Percentiles rank a stretch among this genome's conserved stretches.
These are phyloP conservation scores for Ditylenchus dipsaci DNA, from an alignment of 1,140 invertebrate genomes.

Conservation along the genomic window DNA sequence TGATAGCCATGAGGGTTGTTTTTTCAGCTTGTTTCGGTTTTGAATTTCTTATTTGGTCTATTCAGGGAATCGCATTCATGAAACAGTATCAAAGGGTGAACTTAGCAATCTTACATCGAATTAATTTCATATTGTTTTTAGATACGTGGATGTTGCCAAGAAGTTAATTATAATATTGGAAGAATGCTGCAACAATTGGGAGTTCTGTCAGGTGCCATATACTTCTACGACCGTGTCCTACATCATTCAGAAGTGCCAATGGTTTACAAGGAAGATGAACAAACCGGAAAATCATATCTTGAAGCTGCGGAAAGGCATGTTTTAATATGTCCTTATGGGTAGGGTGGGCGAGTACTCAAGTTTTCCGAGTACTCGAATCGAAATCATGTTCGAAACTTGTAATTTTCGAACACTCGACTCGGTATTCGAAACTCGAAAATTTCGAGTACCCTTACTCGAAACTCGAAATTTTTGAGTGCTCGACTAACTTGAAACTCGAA, in stretches of 20 bases:
- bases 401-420: too few species aligned
- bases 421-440: too few species aligned
- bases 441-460: too few species aligned
- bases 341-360: too few species aligned
- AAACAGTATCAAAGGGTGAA: conserved; percentile 33
- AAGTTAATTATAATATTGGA: conserved; percentile 53
- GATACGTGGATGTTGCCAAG: conserved; percentile 38
- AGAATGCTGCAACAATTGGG: conserved; percentile 55
- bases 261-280: conserved; percentile 25
- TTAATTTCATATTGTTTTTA: too few species aligned
- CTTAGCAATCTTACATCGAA: too few species aligned
- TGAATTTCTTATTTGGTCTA: background rate
- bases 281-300: conserved; percentile 25
- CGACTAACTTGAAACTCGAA: too few species aligned
- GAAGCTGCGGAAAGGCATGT: conserved; percentile 28
- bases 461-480: too few species aligned
- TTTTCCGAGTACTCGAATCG: too few species aligned
- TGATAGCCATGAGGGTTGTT: conserved; percentile 48
- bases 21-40: background rate
- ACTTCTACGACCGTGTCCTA: conserved; percentile 52
- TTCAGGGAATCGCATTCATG: conserved; percentile 52
- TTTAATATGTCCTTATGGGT: too few species aligned
- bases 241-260: conserved; percentile 27
- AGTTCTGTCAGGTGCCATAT: conserved; percentile 44
- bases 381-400: too few species aligned